These are phyloP conservation scores for Pygmarrhopalites habei DNA, from an alignment of 1,140 invertebrate species.

Conservation along the genomic window DNA sequence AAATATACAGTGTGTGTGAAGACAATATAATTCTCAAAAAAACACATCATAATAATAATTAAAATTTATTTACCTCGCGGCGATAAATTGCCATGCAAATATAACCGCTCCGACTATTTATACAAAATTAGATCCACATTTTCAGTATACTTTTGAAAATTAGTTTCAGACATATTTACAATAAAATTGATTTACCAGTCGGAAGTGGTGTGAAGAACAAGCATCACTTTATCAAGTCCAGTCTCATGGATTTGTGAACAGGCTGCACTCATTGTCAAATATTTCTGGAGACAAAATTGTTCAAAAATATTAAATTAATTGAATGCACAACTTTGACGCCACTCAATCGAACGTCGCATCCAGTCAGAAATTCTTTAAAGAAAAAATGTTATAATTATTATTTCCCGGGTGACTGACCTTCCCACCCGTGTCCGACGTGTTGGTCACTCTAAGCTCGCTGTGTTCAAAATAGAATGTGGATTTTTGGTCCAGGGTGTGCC, in stretches of 20 bases:
- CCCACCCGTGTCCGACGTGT: slow-evolving; percentile 18
- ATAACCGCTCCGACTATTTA: slow-evolving; percentile 73
- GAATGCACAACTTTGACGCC: too few species aligned
- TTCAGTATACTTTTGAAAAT: too few species aligned
- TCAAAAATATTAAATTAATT: too few species aligned
- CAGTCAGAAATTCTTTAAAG: too few species aligned
- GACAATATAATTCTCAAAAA: not conserved
- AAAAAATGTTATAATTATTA: too few species aligned
- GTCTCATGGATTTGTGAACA: slow-evolving; percentile 35
- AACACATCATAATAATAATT: not conserved
- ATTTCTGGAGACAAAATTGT: too few species aligned
- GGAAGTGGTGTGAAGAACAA: slow-evolving; percentile 40
- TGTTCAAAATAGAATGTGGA: slow-evolving; percentile 42
- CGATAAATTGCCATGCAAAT: slow-evolving; percentile 76
- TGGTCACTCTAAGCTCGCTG: slow-evolving; percentile 25
- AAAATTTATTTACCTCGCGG: slow-evolving; percentile 52
- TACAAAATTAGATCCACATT: too few species aligned
- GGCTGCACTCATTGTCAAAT: slow-evolving; percentile 34
- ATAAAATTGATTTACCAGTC: slow-evolving; percentile 38
- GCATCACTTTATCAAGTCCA: slow-evolving; percentile 33
- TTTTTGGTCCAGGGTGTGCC: slow-evolving; percentile 44
- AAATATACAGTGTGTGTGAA: too few species aligned
- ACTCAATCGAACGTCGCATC: too few species aligned
- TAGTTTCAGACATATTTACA: not conserved
- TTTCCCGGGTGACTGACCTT: too few species aligned